These are phyloP conservation scores for Psilopsiagon aymara DNA, from an alignment of 2,113 vertebrate genomes.

Conservation along the genomic window DNA sequence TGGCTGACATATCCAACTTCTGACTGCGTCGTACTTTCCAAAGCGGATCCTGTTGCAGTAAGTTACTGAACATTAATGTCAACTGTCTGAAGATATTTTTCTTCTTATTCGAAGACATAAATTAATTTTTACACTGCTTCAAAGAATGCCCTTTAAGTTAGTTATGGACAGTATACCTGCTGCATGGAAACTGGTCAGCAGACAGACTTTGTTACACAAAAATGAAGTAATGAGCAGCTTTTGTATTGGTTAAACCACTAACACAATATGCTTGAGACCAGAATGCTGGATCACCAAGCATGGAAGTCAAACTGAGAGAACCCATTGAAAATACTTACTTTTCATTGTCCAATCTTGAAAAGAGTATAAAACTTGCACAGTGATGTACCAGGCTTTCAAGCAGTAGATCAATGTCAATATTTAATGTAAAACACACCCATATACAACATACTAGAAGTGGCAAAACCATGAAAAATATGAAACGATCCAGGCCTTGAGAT, in stretches of 20 bases:
- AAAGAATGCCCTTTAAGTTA: neutral
- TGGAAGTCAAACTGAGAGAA: neutral
- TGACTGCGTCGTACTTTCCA: conserved; percentile 98
- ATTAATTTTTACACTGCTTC: neutral
- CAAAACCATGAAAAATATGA: neutral
- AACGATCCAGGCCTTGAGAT: neutral
- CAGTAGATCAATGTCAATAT: neutral
- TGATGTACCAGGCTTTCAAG: neutral
- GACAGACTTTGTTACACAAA: neutral
- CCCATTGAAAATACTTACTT: neutral
- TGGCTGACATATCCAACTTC: conserved; percentile 97
- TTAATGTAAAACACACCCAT: neutral
- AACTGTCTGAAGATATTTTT: neutral
- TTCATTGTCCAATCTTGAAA: neutral
- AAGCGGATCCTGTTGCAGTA: conserved; percentile 86
- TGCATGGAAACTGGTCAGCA: neutral
- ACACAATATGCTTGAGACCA: neutral
- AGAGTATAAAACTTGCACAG: neutral
- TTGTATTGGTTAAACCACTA: neutral
- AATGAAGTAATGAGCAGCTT: neutral
- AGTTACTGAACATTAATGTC: conserved; percentile 3
- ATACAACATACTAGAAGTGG: neutral
- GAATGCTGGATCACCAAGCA: neutral
- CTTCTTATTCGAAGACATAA: neutral
- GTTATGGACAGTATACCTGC: neutral